Percentiles rank a stretch among this genome's conserved stretches.
phyloP scores from a whole-genome alignment of 2,113 vertebrate genomes.

The Ailuropoda melanoleuca region DNA sequence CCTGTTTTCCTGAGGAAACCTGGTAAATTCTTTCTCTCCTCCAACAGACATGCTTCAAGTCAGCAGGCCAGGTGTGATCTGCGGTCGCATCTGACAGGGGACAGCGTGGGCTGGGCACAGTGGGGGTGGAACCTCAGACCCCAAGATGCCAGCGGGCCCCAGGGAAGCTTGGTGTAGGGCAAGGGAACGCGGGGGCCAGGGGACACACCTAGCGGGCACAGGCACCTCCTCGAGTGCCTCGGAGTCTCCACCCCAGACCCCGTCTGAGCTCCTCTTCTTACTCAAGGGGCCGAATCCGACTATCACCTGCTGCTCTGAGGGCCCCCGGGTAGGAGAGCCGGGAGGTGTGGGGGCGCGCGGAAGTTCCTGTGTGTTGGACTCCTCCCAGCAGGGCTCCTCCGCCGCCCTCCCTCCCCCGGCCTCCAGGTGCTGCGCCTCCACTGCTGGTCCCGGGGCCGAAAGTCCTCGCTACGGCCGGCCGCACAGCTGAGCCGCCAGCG shows the following conservation, averaged over 20 bases:
- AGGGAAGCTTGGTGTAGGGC: too few relatives aligned
- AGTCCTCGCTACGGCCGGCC: too few relatives aligned
- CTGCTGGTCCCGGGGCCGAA: background rate
- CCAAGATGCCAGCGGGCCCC: too few relatives aligned
- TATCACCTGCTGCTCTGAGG: background rate
- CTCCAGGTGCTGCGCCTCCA: background rate
- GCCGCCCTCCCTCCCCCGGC: too few relatives aligned
- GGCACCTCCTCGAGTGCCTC: background rate
- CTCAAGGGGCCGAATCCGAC: background rate
- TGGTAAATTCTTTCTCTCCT: background rate
- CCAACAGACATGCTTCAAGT: background rate
- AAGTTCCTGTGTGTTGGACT: background rate
- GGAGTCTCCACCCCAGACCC: background rate
- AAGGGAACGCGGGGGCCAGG: fast-evolving
- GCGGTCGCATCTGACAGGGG: background rate
- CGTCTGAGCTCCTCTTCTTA: background rate
- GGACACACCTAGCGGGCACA: background rate
- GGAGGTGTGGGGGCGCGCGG: background rate
- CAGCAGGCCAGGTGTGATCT: background rate
- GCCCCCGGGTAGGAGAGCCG: too few relatives aligned
- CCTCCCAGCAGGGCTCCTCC: background rate
- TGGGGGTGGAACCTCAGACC: background rate
- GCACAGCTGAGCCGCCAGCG: background rate
- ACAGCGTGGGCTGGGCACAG: background rate
- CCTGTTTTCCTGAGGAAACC: too few relatives aligned